Base-by-base conservation (phyloP, 2,888 invertebrate species). In the Cetonia aurata region DNA sequence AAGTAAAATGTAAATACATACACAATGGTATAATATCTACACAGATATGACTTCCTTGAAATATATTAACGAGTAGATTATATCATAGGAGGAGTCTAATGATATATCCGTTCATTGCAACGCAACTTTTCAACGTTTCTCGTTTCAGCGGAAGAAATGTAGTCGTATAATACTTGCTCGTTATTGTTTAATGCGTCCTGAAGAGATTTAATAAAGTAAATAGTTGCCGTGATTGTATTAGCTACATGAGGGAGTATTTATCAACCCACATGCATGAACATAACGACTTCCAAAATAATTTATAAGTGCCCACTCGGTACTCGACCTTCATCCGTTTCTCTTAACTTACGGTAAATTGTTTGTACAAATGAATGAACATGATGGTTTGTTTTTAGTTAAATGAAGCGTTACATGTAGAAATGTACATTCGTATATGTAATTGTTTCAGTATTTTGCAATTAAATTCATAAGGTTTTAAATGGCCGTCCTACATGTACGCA, bases 191-290 rank as follows among this genome's bases (percentile, higher is more conserved):
- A 70, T 59, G 50, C 52, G 46, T 67, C 19, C 56, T 50, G 44
- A 25, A 25, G 25, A 50, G 66, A 71, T 71, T 71, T 71, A 71
- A 71, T 71, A 71, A 68, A 71, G 67, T 71, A 71, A 68, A 68
- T 68, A 71, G 68, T 68, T 53, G 71, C 71, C 44, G 71, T 71
- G 71, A 71, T 71, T 71, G 68, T 65, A 69, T 68, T 68, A 70
- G 67, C 42, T 19, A 25, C 41, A 62, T 65, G 56, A 68, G 71
- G 65, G 71, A 65, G 68, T 62, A 71, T 68, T 71, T 68, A 68
- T 65, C 71, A 65, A 56, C 71, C 71, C 71, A 71, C 71, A 67
- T 53, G 59, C 67, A 33, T 67, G 33, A 31, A 31, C 44, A 46
- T 56, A 67, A 67, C 31, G 41, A 46, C 33, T 46, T 56, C 56